Conservation (phyloP, 2,113 vertebrate species). For the Scartelaos histophorus region DNA sequence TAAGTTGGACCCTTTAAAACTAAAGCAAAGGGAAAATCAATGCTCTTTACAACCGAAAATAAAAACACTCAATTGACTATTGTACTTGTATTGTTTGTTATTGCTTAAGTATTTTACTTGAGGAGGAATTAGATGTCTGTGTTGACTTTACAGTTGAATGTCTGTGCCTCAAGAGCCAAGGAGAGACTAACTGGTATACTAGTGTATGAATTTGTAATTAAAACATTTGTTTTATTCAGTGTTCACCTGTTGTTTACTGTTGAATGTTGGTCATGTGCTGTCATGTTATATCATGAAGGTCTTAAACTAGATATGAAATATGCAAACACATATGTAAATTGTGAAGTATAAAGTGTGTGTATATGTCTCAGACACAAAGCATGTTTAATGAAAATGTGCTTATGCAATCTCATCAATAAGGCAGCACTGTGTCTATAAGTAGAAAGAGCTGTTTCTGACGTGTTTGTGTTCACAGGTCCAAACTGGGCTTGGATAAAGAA, state of each 20-base stretch:
- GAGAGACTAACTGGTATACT: not conserved
- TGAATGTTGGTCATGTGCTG: conserved; percentile 12
- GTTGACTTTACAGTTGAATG: not conserved
- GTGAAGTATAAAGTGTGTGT: not conserved
- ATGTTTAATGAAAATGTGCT: not conserved
- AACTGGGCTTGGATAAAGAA: conserved; percentile 85
- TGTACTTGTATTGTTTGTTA: not conserved
- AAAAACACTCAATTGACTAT: not conserved
- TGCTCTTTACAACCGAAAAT: no score
- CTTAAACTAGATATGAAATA: no score
- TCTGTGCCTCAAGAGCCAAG: not conserved
- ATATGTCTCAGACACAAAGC: not conserved
- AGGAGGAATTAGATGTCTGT: not conserved
- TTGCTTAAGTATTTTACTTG: not conserved
- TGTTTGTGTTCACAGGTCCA: conserved; percentile 79
- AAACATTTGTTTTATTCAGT: not conserved
- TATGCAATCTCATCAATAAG: not conserved
- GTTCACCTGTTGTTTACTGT: not conserved
- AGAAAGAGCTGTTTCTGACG: not conserved
- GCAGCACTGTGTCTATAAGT: not conserved
- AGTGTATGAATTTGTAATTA: not conserved
- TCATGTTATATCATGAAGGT: not conserved
- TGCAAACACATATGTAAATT: not conserved
- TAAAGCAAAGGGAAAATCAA: no score
- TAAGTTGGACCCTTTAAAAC: no score